These are phyloP conservation scores for Nycteola revayana DNA, from an alignment of 2,888 invertebrate species.

Conservation along the genomic window DNA sequence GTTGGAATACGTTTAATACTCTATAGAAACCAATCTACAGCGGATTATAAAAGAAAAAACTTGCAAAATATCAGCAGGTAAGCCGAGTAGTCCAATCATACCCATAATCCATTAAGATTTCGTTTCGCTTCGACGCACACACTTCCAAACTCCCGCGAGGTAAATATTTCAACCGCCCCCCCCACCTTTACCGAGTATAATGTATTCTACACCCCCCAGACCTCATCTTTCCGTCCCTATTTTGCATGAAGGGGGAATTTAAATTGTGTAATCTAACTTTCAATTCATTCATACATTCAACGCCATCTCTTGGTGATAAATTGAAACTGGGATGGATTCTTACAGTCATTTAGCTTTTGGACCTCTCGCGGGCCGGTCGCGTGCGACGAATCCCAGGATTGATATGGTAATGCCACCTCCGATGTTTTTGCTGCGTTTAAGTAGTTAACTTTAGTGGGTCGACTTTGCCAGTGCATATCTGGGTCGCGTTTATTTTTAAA, in stretches of 20 bases:
- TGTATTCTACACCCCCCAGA: conserved; percentile 73
- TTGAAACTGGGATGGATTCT: conserved; percentile 75
- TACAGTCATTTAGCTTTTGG: conserved; percentile 65
- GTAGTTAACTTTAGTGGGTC: conserved; percentile 28
- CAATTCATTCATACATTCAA: conserved; percentile 82
- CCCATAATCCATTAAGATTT: conserved; percentile 81
- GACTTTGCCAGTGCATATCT: conserved; percentile 18
- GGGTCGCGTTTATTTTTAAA: no score
- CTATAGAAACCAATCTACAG: conserved; percentile 53
- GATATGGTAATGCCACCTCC: conserved; percentile 46
- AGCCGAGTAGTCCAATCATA: conserved; percentile 72
- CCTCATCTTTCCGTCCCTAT: conserved; percentile 79
- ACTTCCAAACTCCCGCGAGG: conserved; percentile 77
- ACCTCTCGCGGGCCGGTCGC: conserved; percentile 33
- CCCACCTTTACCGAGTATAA: conserved; percentile 57
- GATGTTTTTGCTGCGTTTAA: conserved; percentile 32
- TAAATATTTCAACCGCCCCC: conserved; percentile 73
- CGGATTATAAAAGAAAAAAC: conserved; percentile 39
- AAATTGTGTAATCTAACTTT: conserved; percentile 83
- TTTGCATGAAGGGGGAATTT: conserved; percentile 82
- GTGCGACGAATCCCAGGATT: conserved; percentile 34
- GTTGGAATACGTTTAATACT: conserved; percentile 46
- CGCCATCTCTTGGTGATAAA: conserved; percentile 80
- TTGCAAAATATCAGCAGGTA: conserved; percentile 64
- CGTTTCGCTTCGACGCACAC: conserved; percentile 67